Conservation (phyloP, 2,113 vertebrate genomes). For the Rhinogobius similis region DNA sequence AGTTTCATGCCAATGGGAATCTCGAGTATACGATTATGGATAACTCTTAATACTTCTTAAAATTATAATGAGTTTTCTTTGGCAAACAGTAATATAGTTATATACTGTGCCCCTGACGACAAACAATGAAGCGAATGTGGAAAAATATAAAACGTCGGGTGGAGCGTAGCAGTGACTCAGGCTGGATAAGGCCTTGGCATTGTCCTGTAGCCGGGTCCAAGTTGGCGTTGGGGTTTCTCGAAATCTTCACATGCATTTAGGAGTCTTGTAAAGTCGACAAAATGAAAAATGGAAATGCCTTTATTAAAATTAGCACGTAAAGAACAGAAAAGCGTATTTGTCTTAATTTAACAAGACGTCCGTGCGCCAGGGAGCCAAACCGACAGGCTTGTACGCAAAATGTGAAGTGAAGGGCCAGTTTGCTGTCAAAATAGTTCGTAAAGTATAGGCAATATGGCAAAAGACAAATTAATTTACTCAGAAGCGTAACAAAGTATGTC, state of each 20-base stretch:
- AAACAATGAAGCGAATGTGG: constrained; percentile 49
- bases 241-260: constrained; percentile 14
- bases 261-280: constrained; percentile 18
- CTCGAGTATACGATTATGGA: constrained; percentile 26
- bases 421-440: background rate
- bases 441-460: background rate
- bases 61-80: constrained; percentile 37
- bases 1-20: constrained; percentile 19
- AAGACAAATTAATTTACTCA: background rate
- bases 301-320: background rate
- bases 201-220: constrained; percentile 9
- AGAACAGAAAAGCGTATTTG: constrained; percentile 7
- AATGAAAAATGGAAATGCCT: constrained; percentile 18
- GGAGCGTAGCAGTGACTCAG: constrained; percentile 47
- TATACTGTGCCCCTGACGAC: constrained; percentile 31
- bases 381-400: background rate
- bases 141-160: constrained; percentile 32
- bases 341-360: constrained; percentile 1
- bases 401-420: background rate
- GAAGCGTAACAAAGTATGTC: background rate
- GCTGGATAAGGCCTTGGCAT: constrained; percentile 14
- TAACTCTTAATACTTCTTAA: constrained; percentile 17
- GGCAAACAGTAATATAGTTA: constrained; percentile 25
- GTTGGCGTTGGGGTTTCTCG: background rate
- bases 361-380: background rate